These are phyloP conservation scores for Micromesistius poutassou DNA, from an alignment of 2,797 vertebrate species.

Conservation along the genomic window DNA sequence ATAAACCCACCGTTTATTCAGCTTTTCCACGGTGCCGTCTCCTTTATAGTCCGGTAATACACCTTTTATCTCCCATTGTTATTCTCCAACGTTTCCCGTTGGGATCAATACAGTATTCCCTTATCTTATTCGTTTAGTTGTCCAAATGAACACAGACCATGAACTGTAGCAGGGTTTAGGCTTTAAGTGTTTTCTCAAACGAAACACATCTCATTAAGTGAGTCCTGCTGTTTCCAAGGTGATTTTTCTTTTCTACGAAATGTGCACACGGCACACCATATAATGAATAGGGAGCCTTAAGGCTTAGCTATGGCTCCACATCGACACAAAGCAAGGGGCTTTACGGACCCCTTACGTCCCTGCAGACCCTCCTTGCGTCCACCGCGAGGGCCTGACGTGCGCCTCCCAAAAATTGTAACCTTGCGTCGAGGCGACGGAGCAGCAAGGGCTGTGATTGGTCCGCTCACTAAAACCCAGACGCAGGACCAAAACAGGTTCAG, in stretches of 20 bases:
- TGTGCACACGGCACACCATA: not conserved
- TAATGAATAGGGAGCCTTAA: no score
- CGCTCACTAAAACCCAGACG: no score
- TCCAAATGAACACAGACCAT: not conserved
- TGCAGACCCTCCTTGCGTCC: no score
- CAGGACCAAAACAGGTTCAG: no score
- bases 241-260: not conserved
- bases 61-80: not conserved
- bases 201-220: not conserved
- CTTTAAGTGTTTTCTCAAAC: not conserved
- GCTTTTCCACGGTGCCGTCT: not conserved
- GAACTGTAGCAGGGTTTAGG: not conserved
- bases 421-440: no score
- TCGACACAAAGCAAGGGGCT: no score
- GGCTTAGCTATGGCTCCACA: no score
- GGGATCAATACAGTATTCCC: not conserved
- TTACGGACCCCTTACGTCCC: no score
- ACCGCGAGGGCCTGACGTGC: no score
- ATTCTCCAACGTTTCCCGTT: not conserved
- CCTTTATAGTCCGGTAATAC: not conserved
- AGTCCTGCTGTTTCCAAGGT: not conserved
- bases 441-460: no score
- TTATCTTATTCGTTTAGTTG: not conserved
- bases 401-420: no score
- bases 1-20: not conserved